Evolutionary conservation across 2,113 vertebrate genomes (phyloP).

Genomic region (Casuarius casuarius): DNA sequence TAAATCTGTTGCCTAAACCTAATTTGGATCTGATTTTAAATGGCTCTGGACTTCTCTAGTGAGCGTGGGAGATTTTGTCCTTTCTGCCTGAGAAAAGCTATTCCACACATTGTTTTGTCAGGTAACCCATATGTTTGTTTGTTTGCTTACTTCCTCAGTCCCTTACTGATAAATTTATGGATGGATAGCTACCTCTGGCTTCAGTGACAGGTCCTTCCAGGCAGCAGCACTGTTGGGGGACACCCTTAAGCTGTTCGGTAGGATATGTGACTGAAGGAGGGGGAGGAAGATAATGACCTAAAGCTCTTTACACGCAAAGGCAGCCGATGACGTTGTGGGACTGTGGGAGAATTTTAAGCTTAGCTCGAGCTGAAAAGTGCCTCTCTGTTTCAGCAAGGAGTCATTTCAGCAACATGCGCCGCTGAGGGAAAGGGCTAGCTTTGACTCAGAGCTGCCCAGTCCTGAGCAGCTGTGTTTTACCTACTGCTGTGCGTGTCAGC

Average conservation of each 20-base stretch:
- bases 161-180: not conserved
- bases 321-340: not conserved
- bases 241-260: not conserved
- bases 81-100: constrained; percentile 5
- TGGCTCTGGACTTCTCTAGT: not conserved
- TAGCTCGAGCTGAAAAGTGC: not conserved
- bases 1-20: constrained; percentile 4
- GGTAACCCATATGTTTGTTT: constrained; percentile 40
- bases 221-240: not conserved
- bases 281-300: not conserved
- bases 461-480: not conserved
- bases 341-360: not conserved
- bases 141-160: not conserved
- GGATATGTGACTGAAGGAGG: not conserved
- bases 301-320: not conserved
- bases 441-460: not conserved
- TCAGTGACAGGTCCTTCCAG: not conserved
- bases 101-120: not conserved
- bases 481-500: not conserved
- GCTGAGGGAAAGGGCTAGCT: not conserved
- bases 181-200: not conserved
- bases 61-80: constrained; percentile 33
- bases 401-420: not conserved
- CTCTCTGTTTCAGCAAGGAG: not conserved
- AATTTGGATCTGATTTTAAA: not conserved